These are phyloP conservation scores for Corella eumyota DNA, from an alignment of 23 tunicate genomes.

Conservation along the genomic window DNA sequence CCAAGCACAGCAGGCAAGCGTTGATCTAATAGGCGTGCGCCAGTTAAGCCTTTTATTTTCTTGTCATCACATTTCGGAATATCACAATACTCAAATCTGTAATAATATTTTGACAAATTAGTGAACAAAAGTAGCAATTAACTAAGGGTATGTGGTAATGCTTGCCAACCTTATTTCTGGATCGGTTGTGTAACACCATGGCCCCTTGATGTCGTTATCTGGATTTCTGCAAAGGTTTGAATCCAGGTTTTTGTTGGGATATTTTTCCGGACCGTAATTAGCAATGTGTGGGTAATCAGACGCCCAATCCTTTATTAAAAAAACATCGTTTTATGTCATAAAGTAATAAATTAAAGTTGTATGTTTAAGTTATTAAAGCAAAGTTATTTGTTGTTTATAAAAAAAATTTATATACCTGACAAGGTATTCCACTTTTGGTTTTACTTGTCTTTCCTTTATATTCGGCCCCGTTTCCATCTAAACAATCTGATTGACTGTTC, in stretches of 20 bases:
- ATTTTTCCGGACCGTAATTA: slow-evolving; percentile 10
- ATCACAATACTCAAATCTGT: slow-evolving; percentile 10
- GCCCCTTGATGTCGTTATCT: slow-evolving; percentile 12
- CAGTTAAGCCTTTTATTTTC: background rate
- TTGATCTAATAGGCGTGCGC: background rate
- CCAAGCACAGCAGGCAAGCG: slow-evolving; percentile 1
- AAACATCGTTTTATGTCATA: background rate
- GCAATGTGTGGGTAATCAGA: slow-evolving; percentile 25
- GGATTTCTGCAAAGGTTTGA: slow-evolving; percentile 43
- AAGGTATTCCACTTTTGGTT: slow-evolving; percentile 40
- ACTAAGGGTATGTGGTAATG: background rate
- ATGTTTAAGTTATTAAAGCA: too few relatives aligned
- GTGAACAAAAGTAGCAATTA: background rate
- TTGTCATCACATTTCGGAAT: background rate
- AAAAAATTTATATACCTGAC: slow-evolving; percentile 23
- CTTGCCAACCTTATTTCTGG: slow-evolving; percentile 8
- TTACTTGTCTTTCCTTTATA: slow-evolving; percentile 26
- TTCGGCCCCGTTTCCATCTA: slow-evolving; percentile 24
- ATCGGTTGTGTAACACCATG: slow-evolving; percentile 58
- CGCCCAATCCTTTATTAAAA: slow-evolving; percentile 17
- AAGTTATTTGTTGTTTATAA: too few relatives aligned
- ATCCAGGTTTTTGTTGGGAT: slow-evolving; percentile 11
- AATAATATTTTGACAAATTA: background rate
- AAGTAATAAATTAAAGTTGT: too few relatives aligned
- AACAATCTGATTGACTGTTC: slow-evolving; percentile 25